These are phyloP conservation scores for Drepanosiphum platanoidis DNA, from an alignment of 2,888 invertebrate species.

Conservation along the genomic window DNA sequence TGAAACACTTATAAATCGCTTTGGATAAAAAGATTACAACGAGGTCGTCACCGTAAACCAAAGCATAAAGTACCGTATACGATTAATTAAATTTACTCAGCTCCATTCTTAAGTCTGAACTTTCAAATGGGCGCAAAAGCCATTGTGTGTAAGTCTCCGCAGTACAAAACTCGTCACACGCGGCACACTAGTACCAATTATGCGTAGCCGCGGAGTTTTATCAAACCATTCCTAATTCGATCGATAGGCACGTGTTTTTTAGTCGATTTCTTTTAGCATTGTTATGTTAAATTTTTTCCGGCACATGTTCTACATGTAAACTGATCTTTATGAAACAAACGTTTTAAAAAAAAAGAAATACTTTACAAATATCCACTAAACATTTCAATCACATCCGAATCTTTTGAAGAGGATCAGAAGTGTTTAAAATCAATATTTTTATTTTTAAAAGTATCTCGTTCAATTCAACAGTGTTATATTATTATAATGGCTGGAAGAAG, in stretches of 20 bases:
- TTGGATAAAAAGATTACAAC: neutral
- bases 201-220: too few species aligned
- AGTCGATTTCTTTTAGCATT: too few species aligned
- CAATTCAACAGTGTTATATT: too few species aligned
- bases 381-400: neutral
- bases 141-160: neutral
- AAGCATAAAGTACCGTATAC: neutral
- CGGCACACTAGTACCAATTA: too few species aligned
- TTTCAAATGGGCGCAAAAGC: neutral
- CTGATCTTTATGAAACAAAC: too few species aligned
- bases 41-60: neutral
- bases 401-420: too few species aligned
- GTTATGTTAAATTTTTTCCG: too few species aligned
- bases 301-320: too few species aligned
- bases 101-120: neutral
- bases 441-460: too few species aligned
- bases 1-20: neutral
- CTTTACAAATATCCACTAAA: neutral
- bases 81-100: neutral
- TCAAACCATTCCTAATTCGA: neutral
- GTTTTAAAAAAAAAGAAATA: neutral
- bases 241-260: neutral
- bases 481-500: too few species aligned
- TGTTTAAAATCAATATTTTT: too few species aligned
- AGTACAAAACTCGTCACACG: neutral